Evolutionary conservation across 2,888 invertebrate genomes (phyloP), one percentile per base, ranked within the genome.

Genomic region (Drosophila neonasuta): DNA sequence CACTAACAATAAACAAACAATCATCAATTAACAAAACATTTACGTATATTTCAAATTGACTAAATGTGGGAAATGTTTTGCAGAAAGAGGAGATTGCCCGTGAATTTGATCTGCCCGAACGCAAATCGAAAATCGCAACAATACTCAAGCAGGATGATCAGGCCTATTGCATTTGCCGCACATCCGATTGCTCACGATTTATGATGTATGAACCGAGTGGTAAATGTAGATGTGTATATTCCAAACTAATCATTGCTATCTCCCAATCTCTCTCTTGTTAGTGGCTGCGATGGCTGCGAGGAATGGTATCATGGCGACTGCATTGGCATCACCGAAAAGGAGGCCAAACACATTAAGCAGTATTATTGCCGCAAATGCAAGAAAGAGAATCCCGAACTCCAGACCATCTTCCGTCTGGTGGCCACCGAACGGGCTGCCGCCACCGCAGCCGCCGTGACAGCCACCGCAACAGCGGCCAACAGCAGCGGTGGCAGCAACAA

Each of bases 271-370:
- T n/a, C 10, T 29, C 11, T 7, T 2, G 6, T 1, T 29, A 97
- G 97, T 90, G 97, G 97, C 39, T 99, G 99, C 91, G 99, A 99
- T 90, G 94, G 96, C 11, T 99, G 99, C 89, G 97, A 99, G 90
- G 98, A 99, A 91, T 99, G 99, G 99, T 99, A 97, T 89, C 99
- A 99, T 88, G 99, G 99, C 1, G 97, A 98, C 88, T 99, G 99
- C 90, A 98, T 99, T 74, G 96, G 96, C 80, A 97, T 99, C 75
- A 97, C 97, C 0, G 97, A 97, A 89, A 94, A 96, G 79, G 97
- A 98, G 89, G 96, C 99, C 0, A 97, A 97, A 87, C 94, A 95
- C 77, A 99, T 99, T 61, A 96, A 97, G 87, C 96, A 96, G 79
- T 99, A 97, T 88, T 98, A 96, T 89, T 99, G 99, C 90, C 94